A percentile compares a stretch with the other conserved stretches of the same genome.
These are phyloP conservation scores for Xerus inauris DNA, from an alignment of 2,113 vertebrate species.

Conservation along the genomic window DNA sequence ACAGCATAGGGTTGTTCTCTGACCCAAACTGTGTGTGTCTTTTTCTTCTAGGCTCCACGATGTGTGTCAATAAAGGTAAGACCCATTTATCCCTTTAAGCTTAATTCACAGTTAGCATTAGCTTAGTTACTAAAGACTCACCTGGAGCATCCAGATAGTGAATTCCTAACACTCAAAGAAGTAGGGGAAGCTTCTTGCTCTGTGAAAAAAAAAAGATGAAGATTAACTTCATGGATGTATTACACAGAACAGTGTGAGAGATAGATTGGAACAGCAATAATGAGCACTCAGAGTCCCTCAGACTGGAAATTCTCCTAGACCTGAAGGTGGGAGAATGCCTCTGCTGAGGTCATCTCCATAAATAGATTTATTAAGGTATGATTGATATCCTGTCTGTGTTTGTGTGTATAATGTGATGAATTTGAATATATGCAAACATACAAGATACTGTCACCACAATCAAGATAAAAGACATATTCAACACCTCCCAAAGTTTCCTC, in stretches of 20 bases:
- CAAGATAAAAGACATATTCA: not conserved
- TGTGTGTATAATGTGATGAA: not conserved
- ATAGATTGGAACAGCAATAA: not conserved
- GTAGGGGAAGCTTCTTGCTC: not conserved
- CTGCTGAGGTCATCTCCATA: not conserved
- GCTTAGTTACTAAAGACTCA: not conserved
- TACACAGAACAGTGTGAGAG: not conserved
- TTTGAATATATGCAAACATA: not conserved
- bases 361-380: not conserved
- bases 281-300: not conserved
- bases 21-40: not conserved
- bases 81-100: not conserved
- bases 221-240: not conserved
- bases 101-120: not conserved
- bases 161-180: not conserved
- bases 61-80: not conserved
- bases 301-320: not conserved
- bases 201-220: not conserved
- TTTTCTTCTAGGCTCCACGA: not conserved
- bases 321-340: not conserved
- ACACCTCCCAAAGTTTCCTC: not conserved
- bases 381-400: not conserved
- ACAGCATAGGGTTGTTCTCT: no score
- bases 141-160: not conserved
- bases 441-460: not conserved